A percentile compares a stretch with the other conserved stretches of the same genome.
Evolutionary conservation across 1,140 invertebrate genomes (phyloP).

Genomic region (Aphaenogaster rudis): DNA sequence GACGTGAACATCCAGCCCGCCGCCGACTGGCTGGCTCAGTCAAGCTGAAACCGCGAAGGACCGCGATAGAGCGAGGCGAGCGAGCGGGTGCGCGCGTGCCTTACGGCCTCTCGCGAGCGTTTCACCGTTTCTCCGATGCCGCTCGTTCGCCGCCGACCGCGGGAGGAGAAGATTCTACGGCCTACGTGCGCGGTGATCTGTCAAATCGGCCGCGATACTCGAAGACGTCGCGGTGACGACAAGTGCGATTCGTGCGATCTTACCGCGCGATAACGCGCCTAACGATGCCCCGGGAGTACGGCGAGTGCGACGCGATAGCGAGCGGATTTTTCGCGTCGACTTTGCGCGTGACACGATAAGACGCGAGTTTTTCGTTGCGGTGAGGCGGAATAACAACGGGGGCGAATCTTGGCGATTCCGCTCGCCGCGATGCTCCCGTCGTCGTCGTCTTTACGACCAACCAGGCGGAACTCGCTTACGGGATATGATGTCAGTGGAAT

Average conservation of each 20-base stretch:
- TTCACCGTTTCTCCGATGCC: constrained; percentile 45
- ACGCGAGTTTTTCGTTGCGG: not conserved
- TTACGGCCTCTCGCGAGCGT: constrained; percentile 26
- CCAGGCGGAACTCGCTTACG: constrained; percentile 54
- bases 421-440: not conserved
- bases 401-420: not conserved
- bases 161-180: not conserved
- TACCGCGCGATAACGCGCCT: constrained; percentile 26
- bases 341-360: not conserved
- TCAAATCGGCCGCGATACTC: constrained; percentile 22
- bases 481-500: constrained; percentile 46
- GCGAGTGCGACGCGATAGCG: not conserved
- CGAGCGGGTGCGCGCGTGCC: constrained; percentile 30
- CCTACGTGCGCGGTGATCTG: not conserved
- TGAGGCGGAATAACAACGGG: not conserved
- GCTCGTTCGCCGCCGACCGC: constrained; percentile 19
- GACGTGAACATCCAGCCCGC: constrained; percentile 63
- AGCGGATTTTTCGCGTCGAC: not conserved
- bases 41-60: constrained; percentile 74
- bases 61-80: constrained; percentile 56
- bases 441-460: constrained; percentile 2
- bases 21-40: constrained; percentile 65
- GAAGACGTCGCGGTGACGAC: not conserved
- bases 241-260: not conserved
- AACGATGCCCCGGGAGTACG: not conserved